Percentiles rank a stretch among this genome's conserved stretches.
These are phyloP conservation scores for Melangyna quadrimaculata DNA, from an alignment of 2,888 invertebrate genomes.

Conservation along the genomic window DNA sequence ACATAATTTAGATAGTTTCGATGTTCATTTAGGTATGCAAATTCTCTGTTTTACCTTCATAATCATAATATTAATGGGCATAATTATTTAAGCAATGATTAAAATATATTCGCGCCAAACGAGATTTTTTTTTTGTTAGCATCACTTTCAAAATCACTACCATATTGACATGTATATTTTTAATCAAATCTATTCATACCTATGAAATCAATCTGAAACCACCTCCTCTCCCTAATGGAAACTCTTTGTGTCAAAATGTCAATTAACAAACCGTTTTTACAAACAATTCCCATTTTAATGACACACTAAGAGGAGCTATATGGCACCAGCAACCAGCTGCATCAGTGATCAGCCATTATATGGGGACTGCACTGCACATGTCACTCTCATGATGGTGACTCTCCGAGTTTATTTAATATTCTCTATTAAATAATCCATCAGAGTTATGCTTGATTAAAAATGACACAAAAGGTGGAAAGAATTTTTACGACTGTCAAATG, in stretches of 20 bases:
- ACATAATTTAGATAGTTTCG: not conserved
- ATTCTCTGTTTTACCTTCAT: not conserved
- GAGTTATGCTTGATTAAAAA: slow-evolving; percentile 45
- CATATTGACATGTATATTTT: not conserved
- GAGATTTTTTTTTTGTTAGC: not conserved
- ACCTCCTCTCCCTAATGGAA: too few relatives aligned
- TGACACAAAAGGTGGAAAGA: slow-evolving; percentile 27
- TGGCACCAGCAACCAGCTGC: not conserved
- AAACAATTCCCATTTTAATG: slow-evolving; percentile 12
- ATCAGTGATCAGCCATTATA: too few relatives aligned
- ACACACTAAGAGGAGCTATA: not conserved
- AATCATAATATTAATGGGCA: not conserved
- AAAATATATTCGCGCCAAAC: not conserved
- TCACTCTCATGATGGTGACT: not conserved
- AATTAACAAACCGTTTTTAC: slow-evolving; percentile 30
- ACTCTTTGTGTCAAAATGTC: slow-evolving; percentile 14
- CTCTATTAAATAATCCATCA: slow-evolving; percentile 57
- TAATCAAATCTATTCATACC: not conserved
- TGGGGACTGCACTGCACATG: not conserved
- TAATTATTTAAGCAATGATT: not conserved
- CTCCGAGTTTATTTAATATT: slow-evolving; percentile 49
- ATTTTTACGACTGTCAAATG: slow-evolving; percentile 1
- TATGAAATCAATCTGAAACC: not conserved
- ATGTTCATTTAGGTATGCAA: not conserved
- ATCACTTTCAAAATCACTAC: not conserved